A percentile compares a stretch with the other conserved stretches of the same genome.
Evolutionary conservation across 2,113 vertebrate species (phyloP).

Genomic region (Chaetodon trifascialis): DNA sequence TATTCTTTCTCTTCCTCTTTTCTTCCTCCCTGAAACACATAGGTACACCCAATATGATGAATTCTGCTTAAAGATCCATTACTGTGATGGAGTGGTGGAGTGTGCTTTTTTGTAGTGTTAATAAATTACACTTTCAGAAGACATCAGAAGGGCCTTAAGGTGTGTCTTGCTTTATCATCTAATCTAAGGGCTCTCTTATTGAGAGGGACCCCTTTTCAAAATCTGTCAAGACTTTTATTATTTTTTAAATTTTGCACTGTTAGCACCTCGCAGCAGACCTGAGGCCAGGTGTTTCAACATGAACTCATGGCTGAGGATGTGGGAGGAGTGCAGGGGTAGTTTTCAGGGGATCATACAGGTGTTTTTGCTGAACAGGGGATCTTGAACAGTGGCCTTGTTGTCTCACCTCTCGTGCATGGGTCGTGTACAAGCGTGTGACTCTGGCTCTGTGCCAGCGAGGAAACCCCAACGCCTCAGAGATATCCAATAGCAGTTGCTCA

Average conservation of each 20-base stretch:
- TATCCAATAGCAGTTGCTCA: slow-evolving; percentile 91
- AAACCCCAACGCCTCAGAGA: slow-evolving; percentile 95
- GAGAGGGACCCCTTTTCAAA: background rate
- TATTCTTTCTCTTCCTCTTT: too few relatives aligned
- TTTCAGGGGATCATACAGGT: background rate
- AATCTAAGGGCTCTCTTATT: background rate
- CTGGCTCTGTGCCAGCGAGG: slow-evolving; percentile 92
- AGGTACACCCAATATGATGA: too few relatives aligned
- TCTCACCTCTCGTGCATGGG: slow-evolving; percentile 83
- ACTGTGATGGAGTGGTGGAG: too few relatives aligned
- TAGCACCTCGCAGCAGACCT: background rate
- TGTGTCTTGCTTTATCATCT: background rate
- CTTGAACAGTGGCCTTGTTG: background rate
- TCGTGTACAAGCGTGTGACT: slow-evolving; percentile 91
- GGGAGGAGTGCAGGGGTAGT: background rate
- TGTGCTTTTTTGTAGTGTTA: too few relatives aligned
- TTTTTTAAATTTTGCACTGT: background rate
- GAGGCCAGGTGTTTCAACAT: background rate
- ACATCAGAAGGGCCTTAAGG: background rate
- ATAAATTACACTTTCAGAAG: too few relatives aligned
- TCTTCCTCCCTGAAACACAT: too few relatives aligned
- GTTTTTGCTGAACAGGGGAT: background rate
- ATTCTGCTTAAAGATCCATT: too few relatives aligned
- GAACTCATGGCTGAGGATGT: background rate
- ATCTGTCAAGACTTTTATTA: background rate